A percentile compares a stretch with the other conserved stretches of the same genome.
phyloP scores from a whole-genome alignment of 1,140 invertebrate species.

The Zaprionus tsacasi region DNA sequence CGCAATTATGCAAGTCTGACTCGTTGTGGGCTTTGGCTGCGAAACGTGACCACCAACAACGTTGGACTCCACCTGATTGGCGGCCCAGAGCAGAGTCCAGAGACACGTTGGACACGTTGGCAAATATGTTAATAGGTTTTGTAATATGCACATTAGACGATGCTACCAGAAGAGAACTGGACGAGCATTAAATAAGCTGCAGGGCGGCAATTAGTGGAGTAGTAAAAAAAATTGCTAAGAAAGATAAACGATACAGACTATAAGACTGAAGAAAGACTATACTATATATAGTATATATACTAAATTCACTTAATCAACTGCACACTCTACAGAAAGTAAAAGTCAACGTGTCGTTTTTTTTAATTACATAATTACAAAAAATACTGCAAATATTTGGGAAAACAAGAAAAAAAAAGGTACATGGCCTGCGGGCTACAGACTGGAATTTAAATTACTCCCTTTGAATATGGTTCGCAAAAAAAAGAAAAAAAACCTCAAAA shows the following conservation, averaged over 20 bases:
- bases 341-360: neutral
- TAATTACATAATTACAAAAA: neutral
- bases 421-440: conserved; percentile 27
- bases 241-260: neutral
- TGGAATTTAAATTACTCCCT: conserved; percentile 55
- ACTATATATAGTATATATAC: no score
- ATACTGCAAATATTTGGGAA: neutral
- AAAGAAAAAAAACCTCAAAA: conserved; percentile 51
- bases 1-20: conserved; percentile 76
- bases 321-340: neutral
- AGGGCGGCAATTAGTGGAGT: conserved; percentile 54
- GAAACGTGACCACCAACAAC: conserved; percentile 77
- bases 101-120: conserved; percentile 42
- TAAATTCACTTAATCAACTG: neutral
- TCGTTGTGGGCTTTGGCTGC: conserved; percentile 35
- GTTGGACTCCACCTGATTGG: conserved; percentile 57
- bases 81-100: conserved; percentile 2
- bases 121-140: conserved; percentile 78
- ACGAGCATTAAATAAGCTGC: conserved; percentile 59
- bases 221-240: neutral
- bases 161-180: conserved; percentile 54
- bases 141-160: conserved; percentile 75
- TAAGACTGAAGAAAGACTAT: neutral
- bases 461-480: conserved; percentile 31
- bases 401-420: conserved; percentile 10